Conservation (phyloP, 2,113 vertebrate genomes). For the Eonycteris spelaea region DNA sequence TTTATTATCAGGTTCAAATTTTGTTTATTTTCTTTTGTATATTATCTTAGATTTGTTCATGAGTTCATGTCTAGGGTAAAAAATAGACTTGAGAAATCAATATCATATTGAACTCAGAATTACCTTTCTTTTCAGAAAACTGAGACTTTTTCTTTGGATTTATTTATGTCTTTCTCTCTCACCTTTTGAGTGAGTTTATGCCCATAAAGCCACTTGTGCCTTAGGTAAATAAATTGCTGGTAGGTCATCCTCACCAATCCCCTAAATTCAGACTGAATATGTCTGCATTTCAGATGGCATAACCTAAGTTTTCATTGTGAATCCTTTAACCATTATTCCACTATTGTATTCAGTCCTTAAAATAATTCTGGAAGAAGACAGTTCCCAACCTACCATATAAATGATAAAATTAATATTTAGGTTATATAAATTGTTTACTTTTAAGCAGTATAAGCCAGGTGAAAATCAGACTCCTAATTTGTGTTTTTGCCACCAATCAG, state of each 20-base stretch:
- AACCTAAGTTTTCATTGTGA: not conserved
- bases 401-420: not conserved
- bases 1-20: not conserved
- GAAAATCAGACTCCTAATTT: not conserved
- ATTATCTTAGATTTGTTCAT: not conserved
- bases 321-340: not conserved
- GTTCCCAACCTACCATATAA: not conserved
- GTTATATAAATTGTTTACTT: not conserved
- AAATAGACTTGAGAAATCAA: not conserved
- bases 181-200: not conserved
- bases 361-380: not conserved
- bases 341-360: not conserved
- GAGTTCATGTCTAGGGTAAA: not conserved
- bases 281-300: not conserved
- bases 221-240: not conserved
- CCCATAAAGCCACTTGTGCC: not conserved
- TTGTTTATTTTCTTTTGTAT: not conserved
- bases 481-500: not conserved
- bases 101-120: not conserved
- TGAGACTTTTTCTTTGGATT: not conserved
- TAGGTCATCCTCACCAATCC: not conserved
- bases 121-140: not conserved
- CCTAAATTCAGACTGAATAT: not conserved
- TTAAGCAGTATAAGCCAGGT: not conserved
- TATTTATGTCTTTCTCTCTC: not conserved